These are phyloP conservation scores for Drepanosiphum platanoidis DNA, from an alignment of 2,888 invertebrate genomes.

Conservation along the genomic window DNA sequence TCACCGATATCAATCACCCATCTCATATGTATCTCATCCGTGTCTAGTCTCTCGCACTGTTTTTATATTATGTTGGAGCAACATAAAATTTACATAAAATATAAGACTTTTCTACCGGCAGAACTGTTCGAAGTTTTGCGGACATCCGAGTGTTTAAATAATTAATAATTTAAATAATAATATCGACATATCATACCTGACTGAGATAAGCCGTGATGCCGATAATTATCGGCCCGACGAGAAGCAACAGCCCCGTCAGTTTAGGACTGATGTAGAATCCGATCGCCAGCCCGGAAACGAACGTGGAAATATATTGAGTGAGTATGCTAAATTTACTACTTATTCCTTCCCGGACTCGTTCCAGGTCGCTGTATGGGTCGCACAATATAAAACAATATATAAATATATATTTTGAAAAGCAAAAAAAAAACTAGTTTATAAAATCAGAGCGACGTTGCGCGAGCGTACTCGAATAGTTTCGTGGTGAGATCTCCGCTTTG, in stretches of 20 bases:
- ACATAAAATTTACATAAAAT: no score
- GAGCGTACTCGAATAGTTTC: conserved; percentile 69
- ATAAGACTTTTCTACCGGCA: no score
- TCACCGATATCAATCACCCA: no score
- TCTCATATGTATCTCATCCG: no score
- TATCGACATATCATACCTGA: conserved; percentile 70
- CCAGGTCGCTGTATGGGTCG: conserved; percentile 73
- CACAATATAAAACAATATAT: neutral
- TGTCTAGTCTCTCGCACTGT: no score
- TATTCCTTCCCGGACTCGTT: conserved; percentile 83
- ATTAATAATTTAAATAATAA: no score
- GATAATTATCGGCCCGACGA: conserved; percentile 81
- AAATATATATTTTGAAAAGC: neutral
- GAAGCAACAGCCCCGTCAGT: conserved; percentile 81
- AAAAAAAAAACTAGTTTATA: neutral
- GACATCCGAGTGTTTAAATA: no score
- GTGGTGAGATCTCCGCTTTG: conserved; percentile 69
- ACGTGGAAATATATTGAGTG: conserved; percentile 77
- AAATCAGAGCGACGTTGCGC: neutral
- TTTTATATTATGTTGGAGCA: no score
- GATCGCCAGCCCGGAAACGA: conserved; percentile 76
- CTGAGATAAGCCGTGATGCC: conserved; percentile 79
- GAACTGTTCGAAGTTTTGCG: no score
- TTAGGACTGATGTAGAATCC: conserved; percentile 87
- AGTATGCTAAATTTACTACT: conserved; percentile 84